phyloP scores from a whole-genome alignment of 2,797 vertebrate genomes.

The Chrosomus eos region DNA sequence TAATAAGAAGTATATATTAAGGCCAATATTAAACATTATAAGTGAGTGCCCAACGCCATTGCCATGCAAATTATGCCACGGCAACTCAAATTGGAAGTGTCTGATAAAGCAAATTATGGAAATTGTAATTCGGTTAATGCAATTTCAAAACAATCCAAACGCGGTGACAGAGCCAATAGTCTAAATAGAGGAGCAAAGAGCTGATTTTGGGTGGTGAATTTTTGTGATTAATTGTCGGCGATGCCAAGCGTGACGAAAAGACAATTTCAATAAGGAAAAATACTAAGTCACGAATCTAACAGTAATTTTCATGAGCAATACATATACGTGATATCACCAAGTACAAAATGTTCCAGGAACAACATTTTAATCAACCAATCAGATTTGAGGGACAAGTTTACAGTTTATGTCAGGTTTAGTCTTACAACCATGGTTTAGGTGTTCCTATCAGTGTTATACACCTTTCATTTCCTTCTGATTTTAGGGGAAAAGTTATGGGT shows the following conservation, averaged over 20 bases:
- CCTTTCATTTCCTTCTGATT: no score
- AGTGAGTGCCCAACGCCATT: conserved; percentile 60
- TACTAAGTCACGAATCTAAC: neutral
- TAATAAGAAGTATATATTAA: conserved; percentile 74
- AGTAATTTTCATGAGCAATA: neutral
- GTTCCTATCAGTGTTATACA: neutral
- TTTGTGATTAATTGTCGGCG: neutral
- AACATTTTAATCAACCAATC: neutral
- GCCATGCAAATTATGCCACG: conserved; percentile 60
- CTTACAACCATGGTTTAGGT: neutral
- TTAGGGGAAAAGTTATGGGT: neutral
- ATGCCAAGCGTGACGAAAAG: neutral
- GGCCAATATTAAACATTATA: conserved; percentile 65
- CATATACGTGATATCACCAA: neutral
- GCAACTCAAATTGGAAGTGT: conserved; percentile 52
- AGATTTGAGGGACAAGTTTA: neutral
- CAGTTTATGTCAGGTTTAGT: neutral
- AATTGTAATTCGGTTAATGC: conserved; percentile 62
- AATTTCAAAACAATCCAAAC: conserved; percentile 58
- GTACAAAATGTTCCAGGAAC: neutral
- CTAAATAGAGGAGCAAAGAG: conserved; percentile 19
- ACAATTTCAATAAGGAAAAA: neutral
- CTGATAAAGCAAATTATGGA: conserved; percentile 61
- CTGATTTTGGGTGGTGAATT: neutral
- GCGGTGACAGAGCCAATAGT: conserved; percentile 17